Conservation (phyloP, 2,888 invertebrate genomes). For the Dioctria rufipes region DNA sequence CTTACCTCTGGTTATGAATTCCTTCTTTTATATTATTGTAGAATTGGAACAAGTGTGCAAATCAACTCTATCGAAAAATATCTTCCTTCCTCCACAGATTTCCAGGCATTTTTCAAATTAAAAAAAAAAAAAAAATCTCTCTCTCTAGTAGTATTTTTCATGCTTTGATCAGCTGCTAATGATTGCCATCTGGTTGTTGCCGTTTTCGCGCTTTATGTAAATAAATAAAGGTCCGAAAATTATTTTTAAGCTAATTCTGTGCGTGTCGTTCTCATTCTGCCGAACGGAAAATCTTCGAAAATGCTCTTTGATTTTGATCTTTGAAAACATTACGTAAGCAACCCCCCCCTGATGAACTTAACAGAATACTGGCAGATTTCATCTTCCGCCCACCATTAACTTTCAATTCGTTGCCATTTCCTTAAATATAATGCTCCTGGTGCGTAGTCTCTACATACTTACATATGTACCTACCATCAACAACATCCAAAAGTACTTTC, state of each 20-base stretch:
- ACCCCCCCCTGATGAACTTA: background rate
- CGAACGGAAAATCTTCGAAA: background rate
- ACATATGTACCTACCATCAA: too few relatives aligned
- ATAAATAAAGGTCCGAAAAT: background rate
- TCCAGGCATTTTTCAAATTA: too few relatives aligned
- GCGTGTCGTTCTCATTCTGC: background rate
- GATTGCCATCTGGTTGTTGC: background rate
- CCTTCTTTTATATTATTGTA: too few relatives aligned
- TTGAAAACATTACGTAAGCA: slow-evolving; percentile 14
- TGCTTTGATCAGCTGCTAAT: background rate
- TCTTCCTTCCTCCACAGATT: too few relatives aligned
- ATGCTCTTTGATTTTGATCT: slow-evolving; percentile 16
- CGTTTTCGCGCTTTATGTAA: background rate
- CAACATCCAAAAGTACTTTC: background rate
- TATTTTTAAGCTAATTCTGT: background rate
- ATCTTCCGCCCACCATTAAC: slow-evolving; percentile 15
- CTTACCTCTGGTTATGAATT: too few relatives aligned
- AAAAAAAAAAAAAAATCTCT: too few relatives aligned
- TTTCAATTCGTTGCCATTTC: slow-evolving; percentile 32
- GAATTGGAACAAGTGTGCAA: too few relatives aligned
- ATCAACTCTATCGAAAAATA: too few relatives aligned
- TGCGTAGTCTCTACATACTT: background rate
- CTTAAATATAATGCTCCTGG: background rate
- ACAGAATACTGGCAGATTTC: slow-evolving; percentile 8
- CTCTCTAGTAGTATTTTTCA: too few relatives aligned